Percentiles rank a stretch among this genome's conserved stretches.
Conservation (phyloP, 2,797 vertebrate genomes). For the Selene dorsalis region DNA sequence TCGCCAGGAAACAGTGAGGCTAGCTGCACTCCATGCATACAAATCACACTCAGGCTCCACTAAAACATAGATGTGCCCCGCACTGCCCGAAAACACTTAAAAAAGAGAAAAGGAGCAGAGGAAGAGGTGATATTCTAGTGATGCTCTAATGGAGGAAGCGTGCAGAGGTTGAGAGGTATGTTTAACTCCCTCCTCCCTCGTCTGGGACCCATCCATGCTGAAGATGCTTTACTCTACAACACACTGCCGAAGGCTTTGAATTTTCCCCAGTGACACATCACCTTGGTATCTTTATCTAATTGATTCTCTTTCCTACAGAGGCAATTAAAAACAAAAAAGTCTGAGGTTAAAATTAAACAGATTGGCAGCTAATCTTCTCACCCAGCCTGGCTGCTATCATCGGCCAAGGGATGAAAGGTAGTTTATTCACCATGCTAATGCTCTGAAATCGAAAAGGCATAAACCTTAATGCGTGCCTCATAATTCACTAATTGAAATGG, state of each 20-base stretch:
- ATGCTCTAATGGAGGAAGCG: slow-evolving; percentile 73
- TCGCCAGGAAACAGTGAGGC: slow-evolving; percentile 80
- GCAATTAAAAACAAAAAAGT: slow-evolving; percentile 26
- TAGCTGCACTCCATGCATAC: slow-evolving; percentile 72
- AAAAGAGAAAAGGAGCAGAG: slow-evolving; percentile 41
- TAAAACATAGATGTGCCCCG: slow-evolving; percentile 74
- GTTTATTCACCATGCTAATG: slow-evolving; percentile 36
- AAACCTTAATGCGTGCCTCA: slow-evolving; percentile 28
- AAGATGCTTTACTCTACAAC: slow-evolving; percentile 34
- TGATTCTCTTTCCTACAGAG: slow-evolving; percentile 33
- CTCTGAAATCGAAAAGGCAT: slow-evolving; percentile 39
- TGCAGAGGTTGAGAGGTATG: slow-evolving; percentile 60
- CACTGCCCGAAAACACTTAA: slow-evolving; percentile 62
- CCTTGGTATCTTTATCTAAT: slow-evolving; percentile 23
- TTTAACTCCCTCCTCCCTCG: neutral
- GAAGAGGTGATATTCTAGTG: slow-evolving; percentile 67
- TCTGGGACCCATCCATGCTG: slow-evolving; percentile 60
- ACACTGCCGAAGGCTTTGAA: slow-evolving; percentile 22
- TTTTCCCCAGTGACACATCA: slow-evolving; percentile 10
- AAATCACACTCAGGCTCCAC: slow-evolving; percentile 75
- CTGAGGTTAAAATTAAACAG: slow-evolving; percentile 19
- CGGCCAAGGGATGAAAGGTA: neutral
- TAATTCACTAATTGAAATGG: slow-evolving; percentile 37
- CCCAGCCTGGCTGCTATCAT: slow-evolving; percentile 23
- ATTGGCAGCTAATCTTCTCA: slow-evolving; percentile 25